A percentile compares a stretch with the other conserved stretches of the same genome.
Conservation (phyloP, 2,113 vertebrate species). For the Brachyhypopomus occidentalis region DNA sequence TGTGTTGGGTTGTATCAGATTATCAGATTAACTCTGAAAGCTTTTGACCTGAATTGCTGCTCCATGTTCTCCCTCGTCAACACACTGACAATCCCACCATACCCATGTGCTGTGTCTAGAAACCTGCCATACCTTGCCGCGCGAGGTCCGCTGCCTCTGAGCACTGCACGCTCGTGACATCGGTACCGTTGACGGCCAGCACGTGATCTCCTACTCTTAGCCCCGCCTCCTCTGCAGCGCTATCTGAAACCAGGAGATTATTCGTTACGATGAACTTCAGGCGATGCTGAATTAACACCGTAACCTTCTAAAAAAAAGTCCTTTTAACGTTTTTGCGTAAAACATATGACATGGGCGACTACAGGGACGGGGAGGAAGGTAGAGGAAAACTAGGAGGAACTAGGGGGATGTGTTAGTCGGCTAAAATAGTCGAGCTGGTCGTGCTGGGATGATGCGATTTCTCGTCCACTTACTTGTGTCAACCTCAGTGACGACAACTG, state of each 20-base stretch:
- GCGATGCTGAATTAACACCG: too few relatives aligned
- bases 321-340: too few relatives aligned
- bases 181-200: conserved; percentile 85
- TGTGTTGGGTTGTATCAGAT: not conserved
- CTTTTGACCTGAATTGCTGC: not conserved
- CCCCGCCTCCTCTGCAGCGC: conserved; percentile 86
- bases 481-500: conserved; percentile 90
- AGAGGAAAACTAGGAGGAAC: not conserved
- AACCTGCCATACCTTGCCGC: conserved; percentile 71
- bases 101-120: conserved; percentile 17
- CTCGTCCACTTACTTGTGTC: conserved; percentile 85
- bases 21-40: not conserved
- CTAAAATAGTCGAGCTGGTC: not conserved
- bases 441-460: not conserved
- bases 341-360: too few relatives aligned
- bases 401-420: not conserved
- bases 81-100: not conserved
- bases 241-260: conserved; percentile 77
- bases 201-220: conserved; percentile 85
- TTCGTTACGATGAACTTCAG: too few relatives aligned
- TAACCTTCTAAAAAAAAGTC: too few relatives aligned
- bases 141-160: conserved; percentile 87
- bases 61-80: not conserved
- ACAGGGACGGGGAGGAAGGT: not conserved
- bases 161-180: conserved; percentile 85